Conservation (phyloP, 2,888 invertebrate genomes). For the Troides aeacus region DNA sequence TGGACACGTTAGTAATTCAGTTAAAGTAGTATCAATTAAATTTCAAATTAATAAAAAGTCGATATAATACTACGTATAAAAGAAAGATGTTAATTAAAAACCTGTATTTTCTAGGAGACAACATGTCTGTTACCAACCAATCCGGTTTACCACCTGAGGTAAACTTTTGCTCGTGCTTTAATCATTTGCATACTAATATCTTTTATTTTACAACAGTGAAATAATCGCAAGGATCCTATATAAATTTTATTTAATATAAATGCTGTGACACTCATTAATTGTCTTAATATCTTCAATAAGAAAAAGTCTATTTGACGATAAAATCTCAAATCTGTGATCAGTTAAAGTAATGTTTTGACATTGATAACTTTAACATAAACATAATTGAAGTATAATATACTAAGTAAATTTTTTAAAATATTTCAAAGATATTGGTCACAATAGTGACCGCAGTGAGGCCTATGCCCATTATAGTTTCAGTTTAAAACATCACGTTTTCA, state of each 20-base stretch:
- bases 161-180: conserved; percentile 54
- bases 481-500: neutral
- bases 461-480: neutral
- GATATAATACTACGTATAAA: conserved; percentile 28
- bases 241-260: neutral
- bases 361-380: no score
- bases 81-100: conserved; percentile 53
- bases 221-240: neutral
- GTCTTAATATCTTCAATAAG: neutral
- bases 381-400: no score
- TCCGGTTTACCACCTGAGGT: conserved; percentile 76
- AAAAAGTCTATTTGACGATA: neutral
- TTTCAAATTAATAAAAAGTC: neutral
- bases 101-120: conserved; percentile 61
- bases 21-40: neutral
- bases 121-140: conserved; percentile 70
- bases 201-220: conserved; percentile 38
- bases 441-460: neutral
- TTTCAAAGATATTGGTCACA: neutral
- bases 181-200: conserved; percentile 62
- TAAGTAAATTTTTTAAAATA: no score
- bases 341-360: no score
- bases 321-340: neutral
- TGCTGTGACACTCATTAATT: neutral
- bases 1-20: neutral